phyloP scores from a whole-genome alignment of 1,140 invertebrate species.

The Nautilus pompilius region DNA sequence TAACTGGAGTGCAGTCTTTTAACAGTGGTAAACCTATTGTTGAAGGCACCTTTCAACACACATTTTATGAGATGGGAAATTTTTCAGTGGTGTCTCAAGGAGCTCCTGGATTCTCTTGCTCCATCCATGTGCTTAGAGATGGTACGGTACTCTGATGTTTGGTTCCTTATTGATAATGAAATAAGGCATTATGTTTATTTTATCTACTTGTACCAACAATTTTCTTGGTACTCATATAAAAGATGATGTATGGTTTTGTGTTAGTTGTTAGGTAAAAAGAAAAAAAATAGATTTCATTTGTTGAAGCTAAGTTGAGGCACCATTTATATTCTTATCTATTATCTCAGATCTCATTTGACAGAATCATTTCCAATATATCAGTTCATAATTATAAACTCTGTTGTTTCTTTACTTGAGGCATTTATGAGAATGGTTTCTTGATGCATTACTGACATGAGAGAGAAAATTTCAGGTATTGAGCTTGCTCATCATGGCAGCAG shows the following conservation, averaged over 20 bases:
- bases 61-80: constrained; percentile 50
- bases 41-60: constrained; percentile 53
- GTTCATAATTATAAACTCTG: too few relatives aligned
- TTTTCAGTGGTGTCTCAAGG: constrained; percentile 53
- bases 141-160: constrained; percentile 27
- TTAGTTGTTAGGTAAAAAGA: background rate
- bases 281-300: background rate
- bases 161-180: background rate
- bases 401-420: too few relatives aligned
- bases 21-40: constrained; percentile 50
- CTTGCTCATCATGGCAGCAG: too few relatives aligned
- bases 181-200: background rate
- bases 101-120: constrained; percentile 47
- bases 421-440: too few relatives aligned
- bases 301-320: too few relatives aligned
- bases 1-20: constrained; percentile 47
- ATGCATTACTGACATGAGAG: too few relatives aligned
- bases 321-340: too few relatives aligned
- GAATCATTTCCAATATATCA: too few relatives aligned
- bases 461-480: too few relatives aligned
- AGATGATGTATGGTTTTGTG: background rate
- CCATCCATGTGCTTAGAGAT: constrained; percentile 34
- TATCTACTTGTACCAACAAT: background rate
- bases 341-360: too few relatives aligned
- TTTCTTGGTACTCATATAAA: background rate